phyloP scores from a whole-genome alignment of 2,113 vertebrate species.

The Paedocypris sp. region DNA sequence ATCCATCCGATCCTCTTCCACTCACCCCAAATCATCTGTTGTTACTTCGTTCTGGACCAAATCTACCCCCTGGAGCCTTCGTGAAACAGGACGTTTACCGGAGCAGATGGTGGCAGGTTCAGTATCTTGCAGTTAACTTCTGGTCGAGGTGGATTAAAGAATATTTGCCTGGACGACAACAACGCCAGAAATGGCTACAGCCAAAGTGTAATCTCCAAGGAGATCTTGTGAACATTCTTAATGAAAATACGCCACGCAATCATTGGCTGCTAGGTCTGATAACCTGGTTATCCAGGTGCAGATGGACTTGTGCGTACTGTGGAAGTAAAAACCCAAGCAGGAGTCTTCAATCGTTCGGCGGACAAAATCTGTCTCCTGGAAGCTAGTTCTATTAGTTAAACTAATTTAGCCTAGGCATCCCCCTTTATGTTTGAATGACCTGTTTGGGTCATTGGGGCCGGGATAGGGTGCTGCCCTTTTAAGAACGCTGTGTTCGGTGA shows the following conservation, averaged over 20 bases:
- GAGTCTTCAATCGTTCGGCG: not conserved
- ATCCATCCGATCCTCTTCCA: not conserved
- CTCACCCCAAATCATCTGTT: not conserved
- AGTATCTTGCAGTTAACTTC: not conserved
- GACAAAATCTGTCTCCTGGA: not conserved
- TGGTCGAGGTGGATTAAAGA: not conserved
- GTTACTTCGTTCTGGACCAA: not conserved
- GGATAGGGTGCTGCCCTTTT: not conserved
- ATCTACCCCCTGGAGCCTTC: not conserved
- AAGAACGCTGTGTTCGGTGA: not conserved
- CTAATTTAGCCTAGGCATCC: not conserved
- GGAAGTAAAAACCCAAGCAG: not conserved
- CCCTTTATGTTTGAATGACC: not conserved
- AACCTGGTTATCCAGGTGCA: not conserved
- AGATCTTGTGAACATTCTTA: too few species aligned
- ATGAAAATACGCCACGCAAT: too few species aligned
- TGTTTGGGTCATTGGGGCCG: not conserved
- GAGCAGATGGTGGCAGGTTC: not conserved
- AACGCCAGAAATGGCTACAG: not conserved
- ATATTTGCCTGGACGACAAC: not conserved
- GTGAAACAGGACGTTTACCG: not conserved
- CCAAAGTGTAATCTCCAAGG: not conserved
- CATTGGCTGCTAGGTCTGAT: not conserved
- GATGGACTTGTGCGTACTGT: not conserved
- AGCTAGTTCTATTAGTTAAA: not conserved